Evolutionary conservation across 2,888 invertebrate species (phyloP), one percentile per base, ranked within the genome.

Genomic region (Dicyrtomina minuta): DNA sequence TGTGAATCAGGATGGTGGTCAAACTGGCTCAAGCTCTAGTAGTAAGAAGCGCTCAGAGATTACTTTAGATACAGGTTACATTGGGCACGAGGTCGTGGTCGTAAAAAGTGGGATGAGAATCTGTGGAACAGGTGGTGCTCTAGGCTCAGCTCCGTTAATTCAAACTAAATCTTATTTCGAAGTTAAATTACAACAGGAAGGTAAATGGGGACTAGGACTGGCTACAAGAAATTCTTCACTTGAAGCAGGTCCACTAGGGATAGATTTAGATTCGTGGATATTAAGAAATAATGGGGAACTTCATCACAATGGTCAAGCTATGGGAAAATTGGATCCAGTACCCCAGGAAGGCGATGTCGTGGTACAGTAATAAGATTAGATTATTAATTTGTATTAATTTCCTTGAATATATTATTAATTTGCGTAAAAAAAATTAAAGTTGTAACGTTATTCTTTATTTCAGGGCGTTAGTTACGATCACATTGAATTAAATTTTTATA

Each of bases 141-240:
- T 98, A 58, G 93, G 94, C 13, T 96, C 92, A 80, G 94, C 94
- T 8, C 97, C 98, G 0, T 86, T 99, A 59, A 92, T 93, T 13
- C 96, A 99, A 83, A 95, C 96, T 80, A 99, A 99, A 84, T 92
- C 96, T 2, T 99, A 97, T 82, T 99, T 97, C 82, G 98, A 99
- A 85, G 92, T 97, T 6, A 98, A 98, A 84, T 84, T 99, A 68
- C 97, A 98, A 82, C 97, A 98, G 81, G 90, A 92, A 84, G 86
- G 86, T 26, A 87, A 90, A 43, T 99, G 98, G 98, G 95, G 94
- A 1, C 87, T 98, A 15, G 99, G 99, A 1, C 83, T 99, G 70
- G 96, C 96, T 12, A 93, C 95, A 0, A 86, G 91, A 78, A 90
- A 91, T 72, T 88, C 93, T 55, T 91, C 96, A 82, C 84, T 98